These are phyloP conservation scores for Pyrocoelia pectoralis DNA, from an alignment of 2,888 invertebrate species.

Conservation along the genomic window DNA sequence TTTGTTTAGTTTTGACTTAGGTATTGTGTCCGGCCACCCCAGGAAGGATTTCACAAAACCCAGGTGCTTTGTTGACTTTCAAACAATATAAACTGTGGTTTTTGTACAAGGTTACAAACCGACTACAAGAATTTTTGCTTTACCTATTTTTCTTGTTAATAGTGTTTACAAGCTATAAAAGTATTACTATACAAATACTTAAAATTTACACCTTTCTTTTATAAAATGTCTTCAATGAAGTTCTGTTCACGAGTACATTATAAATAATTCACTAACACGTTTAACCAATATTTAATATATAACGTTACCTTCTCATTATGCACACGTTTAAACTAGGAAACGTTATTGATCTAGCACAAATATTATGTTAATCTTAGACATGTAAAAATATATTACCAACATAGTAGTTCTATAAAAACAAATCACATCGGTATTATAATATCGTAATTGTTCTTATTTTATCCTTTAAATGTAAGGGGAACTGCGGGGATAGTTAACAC, in stretches of 20 bases:
- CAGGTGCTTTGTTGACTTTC: constrained; percentile 44
- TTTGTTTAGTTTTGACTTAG: constrained; percentile 52
- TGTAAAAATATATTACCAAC: too few species aligned
- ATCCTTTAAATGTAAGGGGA: too few species aligned
- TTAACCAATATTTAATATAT: constrained; percentile 1
- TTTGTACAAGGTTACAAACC: constrained; percentile 16
- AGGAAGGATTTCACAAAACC: constrained; percentile 49
- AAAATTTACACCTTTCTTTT: constrained; percentile 1
- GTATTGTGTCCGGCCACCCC: constrained; percentile 53
- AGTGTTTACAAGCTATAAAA: constrained; percentile 5
- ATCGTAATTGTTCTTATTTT: too few species aligned
- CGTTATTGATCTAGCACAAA: too few species aligned
- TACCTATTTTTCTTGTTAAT: constrained; percentile 7
- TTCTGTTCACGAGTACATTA: neutral
- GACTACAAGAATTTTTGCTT: constrained; percentile 15
- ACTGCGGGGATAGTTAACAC: too few species aligned
- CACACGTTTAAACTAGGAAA: too few species aligned
- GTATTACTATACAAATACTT: neutral
- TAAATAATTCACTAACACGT: neutral
- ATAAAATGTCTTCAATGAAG: neutral
- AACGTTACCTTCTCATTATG: neutral
- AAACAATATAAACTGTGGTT: constrained; percentile 26
- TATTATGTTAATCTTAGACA: too few species aligned
- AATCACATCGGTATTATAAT: too few species aligned
- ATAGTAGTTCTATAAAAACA: too few species aligned